Evolutionary conservation across 2,113 vertebrate species (phyloP).

Genomic region (Strix uralensis): DNA sequence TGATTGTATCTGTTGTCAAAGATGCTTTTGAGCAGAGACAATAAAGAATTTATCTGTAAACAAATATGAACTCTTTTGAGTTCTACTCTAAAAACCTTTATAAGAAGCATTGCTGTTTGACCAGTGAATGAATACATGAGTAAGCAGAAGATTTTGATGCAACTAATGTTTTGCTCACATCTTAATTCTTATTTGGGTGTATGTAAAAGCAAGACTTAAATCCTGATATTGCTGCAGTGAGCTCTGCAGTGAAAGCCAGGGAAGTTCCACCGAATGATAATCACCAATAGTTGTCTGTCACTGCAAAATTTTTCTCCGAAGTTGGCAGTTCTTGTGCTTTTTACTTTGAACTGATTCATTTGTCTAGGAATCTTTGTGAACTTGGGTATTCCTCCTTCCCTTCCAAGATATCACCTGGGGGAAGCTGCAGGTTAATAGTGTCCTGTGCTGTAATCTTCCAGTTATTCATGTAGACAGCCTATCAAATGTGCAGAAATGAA

Average conservation of each 20-base stretch:
- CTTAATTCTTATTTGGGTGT: neutral
- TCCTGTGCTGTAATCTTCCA: neutral
- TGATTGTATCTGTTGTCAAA: neutral
- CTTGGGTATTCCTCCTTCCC: neutral
- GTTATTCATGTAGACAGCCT: neutral
- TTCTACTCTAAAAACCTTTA: neutral
- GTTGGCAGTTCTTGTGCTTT: neutral
- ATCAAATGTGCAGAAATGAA: neutral
- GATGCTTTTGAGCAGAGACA: neutral
- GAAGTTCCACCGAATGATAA: neutral
- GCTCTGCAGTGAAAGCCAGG: neutral
- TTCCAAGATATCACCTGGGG: neutral
- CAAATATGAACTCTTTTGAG: neutral
- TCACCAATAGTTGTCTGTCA: neutral
- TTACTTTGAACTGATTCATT: neutral
- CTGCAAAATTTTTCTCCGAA: neutral
- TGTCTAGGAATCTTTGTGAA: neutral
- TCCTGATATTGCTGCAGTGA: neutral
- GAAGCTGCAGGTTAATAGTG: neutral
- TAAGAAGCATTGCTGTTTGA: neutral
- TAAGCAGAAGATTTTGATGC: neutral
- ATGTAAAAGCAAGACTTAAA: neutral
- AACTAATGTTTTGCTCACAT: neutral
- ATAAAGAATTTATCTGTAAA: neutral
- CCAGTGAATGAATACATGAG: neutral